These are phyloP conservation scores for Pharmacophagus antenor DNA, from an alignment of 2,888 invertebrate species.

Conservation along the genomic window DNA sequence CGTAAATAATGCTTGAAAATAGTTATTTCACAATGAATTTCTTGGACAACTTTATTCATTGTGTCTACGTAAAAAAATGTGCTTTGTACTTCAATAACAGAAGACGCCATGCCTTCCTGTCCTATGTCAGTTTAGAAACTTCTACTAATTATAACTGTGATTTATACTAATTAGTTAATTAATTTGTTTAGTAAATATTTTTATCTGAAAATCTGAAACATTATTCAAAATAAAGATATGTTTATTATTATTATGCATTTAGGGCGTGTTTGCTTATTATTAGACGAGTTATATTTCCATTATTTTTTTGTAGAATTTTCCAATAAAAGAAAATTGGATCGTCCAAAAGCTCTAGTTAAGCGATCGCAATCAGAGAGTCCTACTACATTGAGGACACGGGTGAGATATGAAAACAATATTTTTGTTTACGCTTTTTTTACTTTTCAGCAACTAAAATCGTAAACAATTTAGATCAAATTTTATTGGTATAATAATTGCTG, in stretches of 20 bases:
- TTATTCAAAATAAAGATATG: neutral
- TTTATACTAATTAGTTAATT: too few relatives aligned
- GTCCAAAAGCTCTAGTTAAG: conserved; percentile 6
- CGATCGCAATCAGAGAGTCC: conserved; percentile 50
- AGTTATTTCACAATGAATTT: neutral
- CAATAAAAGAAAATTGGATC: conserved; percentile 10
- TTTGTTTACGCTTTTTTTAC: too few relatives aligned
- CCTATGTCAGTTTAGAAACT: neutral
- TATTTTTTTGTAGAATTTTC: conserved; percentile 2
- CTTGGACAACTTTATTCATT: neutral
- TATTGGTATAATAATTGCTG: too few relatives aligned
- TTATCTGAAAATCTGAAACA: neutral
- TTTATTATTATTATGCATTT: neutral
- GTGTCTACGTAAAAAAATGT: neutral
- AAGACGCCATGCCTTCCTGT: neutral
- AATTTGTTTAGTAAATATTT: neutral
- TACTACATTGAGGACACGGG: conserved; percentile 37
- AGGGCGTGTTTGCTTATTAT: neutral
- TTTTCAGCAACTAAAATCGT: too few relatives aligned
- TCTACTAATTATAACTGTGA: neutral
- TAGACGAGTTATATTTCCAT: neutral
- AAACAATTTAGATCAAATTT: too few relatives aligned
- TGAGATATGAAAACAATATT: conserved; percentile 34
- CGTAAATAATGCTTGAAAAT: neutral
- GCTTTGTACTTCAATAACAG: too few relatives aligned